Conservation (phyloP, 2,113 vertebrate species). For the Boleophthalmus pectinirostris region DNA sequence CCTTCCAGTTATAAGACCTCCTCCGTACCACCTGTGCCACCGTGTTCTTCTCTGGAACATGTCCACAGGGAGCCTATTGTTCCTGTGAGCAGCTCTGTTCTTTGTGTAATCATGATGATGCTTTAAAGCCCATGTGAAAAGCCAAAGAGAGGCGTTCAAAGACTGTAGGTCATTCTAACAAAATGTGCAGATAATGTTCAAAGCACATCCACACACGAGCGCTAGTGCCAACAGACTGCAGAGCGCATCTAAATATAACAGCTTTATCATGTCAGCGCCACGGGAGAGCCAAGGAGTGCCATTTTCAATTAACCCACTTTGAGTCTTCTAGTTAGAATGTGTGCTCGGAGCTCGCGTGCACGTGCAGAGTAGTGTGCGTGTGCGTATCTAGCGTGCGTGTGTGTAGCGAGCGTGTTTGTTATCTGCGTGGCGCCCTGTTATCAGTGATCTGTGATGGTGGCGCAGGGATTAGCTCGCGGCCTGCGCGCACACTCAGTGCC, state of each 20-base stretch:
- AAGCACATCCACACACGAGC: conserved; percentile 23
- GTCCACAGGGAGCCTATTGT: not conserved
- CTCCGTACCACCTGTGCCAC: not conserved
- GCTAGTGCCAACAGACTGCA: conserved; percentile 48
- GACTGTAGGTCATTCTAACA: conserved; percentile 50
- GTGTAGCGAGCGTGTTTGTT: not conserved
- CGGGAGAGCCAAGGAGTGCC: conserved; percentile 40
- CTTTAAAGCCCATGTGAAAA: not conserved
- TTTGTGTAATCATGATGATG: not conserved
- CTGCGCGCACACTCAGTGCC: conserved; percentile 51
- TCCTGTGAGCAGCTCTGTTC: not conserved
- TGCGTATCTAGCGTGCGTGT: conserved; percentile 27
- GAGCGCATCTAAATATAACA: conserved; percentile 57
- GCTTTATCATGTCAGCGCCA: conserved; percentile 41
- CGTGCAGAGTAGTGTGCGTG: not conserved
- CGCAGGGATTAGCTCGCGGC: conserved; percentile 43
- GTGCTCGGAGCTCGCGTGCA: conserved; percentile 7
- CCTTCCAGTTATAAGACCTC: not conserved
- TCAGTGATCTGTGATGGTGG: conserved; percentile 44
- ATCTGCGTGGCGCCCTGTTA: conserved; percentile 37
- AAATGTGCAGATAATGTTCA: conserved; percentile 49
- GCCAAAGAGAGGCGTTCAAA: conserved; percentile 37
- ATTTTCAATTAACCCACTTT: conserved; percentile 70
- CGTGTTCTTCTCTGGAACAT: not conserved
- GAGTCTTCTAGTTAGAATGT: conserved; percentile 40